Base-by-base conservation (phyloP, 2,797 vertebrate genomes). In the Sus cebifrons region DNA sequence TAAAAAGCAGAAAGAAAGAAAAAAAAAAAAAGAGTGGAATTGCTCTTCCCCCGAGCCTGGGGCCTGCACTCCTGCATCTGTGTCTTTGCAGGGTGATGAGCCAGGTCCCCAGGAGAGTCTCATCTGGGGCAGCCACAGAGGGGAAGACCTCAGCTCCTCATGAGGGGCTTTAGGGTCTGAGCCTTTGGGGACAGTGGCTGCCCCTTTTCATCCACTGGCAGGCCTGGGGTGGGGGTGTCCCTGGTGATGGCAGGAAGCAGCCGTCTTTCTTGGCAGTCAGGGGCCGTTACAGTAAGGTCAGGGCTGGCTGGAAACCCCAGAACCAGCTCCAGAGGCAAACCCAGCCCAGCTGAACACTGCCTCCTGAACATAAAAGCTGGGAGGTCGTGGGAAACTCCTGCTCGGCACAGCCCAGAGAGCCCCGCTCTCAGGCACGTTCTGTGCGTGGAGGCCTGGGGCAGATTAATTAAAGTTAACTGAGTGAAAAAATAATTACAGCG, bases 391-490 rank as follows among this genome's bases (percentile, higher is more conserved):
- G 96, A 92, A 96, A 71, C 95, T 65, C 95, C 58, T 6, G 62
- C 81, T 88, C 70, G 1, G 89, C 94, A 85, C 64, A 58, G 87
- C 74, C 88, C 79, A 32, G 94, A 75, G 96, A 97, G 86, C 96
- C 67, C 85, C 68, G 84, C 17, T 0, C 58, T 94, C 96, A 81
- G 68, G 44, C n/a, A 4, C 29, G 0, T 36, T 93, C 60, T 7
- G 9, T 27, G 32, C 83, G 0, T 29, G 52, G 96, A 98, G 98
- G 98, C 98, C 86, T 81, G 96, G 91, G 96, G 98, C 97, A 56
- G 20, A 54, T 95, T 98, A 98, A 98, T 98, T 98, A 98, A 98
- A 99, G 97, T 93, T 98, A 98, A 97, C 98, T 98, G 98, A 98
- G 97, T 98, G 98, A 98, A 98, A 98, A 98, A 98, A 97, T 98